phyloP scores from a whole-genome alignment of 1,140 invertebrate genomes.

The Ephestia elutella region DNA sequence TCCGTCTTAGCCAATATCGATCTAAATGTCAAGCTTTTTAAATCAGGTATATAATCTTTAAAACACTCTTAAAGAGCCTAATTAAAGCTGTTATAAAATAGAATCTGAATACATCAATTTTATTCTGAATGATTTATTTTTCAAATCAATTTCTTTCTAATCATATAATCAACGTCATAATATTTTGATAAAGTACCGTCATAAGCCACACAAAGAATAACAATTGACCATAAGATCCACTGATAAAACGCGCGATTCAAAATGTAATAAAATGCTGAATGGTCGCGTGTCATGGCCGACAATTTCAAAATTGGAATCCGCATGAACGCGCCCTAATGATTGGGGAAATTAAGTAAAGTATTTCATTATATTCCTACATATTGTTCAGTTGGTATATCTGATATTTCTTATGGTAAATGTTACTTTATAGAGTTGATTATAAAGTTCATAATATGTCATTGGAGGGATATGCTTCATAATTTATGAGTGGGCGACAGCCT shows the following conservation, averaged over 20 bases:
- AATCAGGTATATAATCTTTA: too few species aligned
- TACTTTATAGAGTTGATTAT: background rate
- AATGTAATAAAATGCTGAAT: conserved; percentile 24
- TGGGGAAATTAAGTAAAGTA: conserved; percentile 33
- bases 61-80: too few species aligned
- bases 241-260: conserved; percentile 6
- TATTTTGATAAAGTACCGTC: background rate
- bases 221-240: background rate
- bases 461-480: too few species aligned
- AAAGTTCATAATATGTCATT: background rate
- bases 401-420: background rate
- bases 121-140: too few species aligned
- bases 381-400: background rate
- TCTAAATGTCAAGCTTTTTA: too few species aligned
- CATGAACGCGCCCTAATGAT: conserved; percentile 30
- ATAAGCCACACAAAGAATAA: background rate
- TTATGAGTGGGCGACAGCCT: too few species aligned
- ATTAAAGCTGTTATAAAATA: too few species aligned
- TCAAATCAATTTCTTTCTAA: too few species aligned
- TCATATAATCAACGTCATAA: too few species aligned
- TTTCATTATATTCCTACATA: conserved; percentile 18
- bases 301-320: conserved; percentile 26
- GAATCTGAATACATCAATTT: too few species aligned
- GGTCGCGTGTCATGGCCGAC: conserved; percentile 21
- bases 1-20: too few species aligned